Evolutionary conservation across 2,888 invertebrate genomes (phyloP).

Genomic region (Cephus nigrinus): DNA sequence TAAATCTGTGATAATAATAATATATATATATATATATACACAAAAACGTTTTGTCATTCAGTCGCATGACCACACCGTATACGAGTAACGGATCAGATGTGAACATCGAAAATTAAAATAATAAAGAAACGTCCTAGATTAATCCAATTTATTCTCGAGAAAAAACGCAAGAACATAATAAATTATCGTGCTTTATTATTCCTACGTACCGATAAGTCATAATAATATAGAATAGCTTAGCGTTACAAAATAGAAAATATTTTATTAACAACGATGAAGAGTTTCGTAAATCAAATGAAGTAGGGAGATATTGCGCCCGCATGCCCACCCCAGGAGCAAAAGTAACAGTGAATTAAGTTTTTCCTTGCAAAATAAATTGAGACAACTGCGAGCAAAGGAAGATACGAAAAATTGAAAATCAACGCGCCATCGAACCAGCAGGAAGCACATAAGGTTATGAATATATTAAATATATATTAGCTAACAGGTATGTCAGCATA

Average conservation of each 20-base stretch:
- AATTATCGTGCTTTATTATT: conserved; percentile 8
- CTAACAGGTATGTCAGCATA: not conserved
- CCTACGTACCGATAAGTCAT: conserved; percentile 2
- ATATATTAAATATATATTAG: not conserved
- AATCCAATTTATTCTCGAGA: not conserved
- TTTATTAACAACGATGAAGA: conserved; percentile 4
- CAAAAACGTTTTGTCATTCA: not conserved
- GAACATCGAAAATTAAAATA: not conserved
- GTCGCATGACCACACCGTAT: not conserved
- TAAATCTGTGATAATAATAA: conserved; percentile 45
- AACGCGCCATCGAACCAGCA: not conserved
- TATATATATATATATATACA: not conserved
- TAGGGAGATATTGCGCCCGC: not conserved
- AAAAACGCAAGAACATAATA: conserved; percentile 7
- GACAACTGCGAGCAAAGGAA: not conserved
- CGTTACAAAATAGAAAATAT: conserved; percentile 11
- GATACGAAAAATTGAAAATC: not conserved
- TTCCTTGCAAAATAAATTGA: not conserved
- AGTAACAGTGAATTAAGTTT: not conserved
- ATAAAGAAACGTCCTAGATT: not conserved
- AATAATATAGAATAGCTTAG: conserved; percentile 8
- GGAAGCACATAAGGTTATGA: not conserved
- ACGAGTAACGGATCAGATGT: not conserved
- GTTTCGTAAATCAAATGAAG: not conserved
- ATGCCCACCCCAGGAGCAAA: not conserved